Evolutionary conservation across 2,113 vertebrate species (phyloP).

Genomic region (Ceyx melanurus): DNA sequence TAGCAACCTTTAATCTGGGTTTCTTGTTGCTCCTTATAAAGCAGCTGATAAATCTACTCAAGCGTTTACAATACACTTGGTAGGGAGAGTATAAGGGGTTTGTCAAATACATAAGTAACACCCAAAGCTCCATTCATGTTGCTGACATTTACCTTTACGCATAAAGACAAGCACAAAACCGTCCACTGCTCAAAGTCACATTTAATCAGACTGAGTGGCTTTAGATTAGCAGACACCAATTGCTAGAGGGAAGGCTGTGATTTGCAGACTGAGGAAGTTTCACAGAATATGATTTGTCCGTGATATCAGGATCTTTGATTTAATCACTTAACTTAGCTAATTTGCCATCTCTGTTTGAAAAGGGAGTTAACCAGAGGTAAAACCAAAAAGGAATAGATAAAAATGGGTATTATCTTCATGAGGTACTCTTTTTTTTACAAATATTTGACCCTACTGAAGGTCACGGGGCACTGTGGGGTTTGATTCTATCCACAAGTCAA

Average conservation of each 20-base stretch:
- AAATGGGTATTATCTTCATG: background rate
- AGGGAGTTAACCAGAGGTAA: background rate
- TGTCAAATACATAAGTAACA: conserved; percentile 25
- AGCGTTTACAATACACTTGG: conserved; percentile 1
- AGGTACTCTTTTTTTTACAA: background rate
- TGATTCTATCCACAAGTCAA: background rate
- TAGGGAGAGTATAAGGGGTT: background rate
- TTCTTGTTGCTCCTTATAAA: conserved; percentile 42
- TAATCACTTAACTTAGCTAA: background rate
- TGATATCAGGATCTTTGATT: background rate
- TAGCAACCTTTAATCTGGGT: conserved; percentile 71
- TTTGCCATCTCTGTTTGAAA: background rate
- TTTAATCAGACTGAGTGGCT: conserved; percentile 46
- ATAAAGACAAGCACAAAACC: conserved; percentile 49
- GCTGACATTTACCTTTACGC: conserved; percentile 29
- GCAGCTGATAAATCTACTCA: conserved; percentile 46
- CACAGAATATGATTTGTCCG: background rate
- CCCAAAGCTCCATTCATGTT: conserved; percentile 27
- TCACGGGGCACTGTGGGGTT: background rate
- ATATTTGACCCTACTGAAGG: background rate
- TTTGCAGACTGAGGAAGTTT: background rate
- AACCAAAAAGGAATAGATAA: conserved; percentile 7
- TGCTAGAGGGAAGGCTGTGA: conserved; percentile 36
- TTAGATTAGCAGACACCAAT: conserved; percentile 8
- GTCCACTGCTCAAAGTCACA: conserved; percentile 52